Base-by-base conservation (phyloP, 2,888 invertebrate genomes). In the Penaeus monodon region DNA sequence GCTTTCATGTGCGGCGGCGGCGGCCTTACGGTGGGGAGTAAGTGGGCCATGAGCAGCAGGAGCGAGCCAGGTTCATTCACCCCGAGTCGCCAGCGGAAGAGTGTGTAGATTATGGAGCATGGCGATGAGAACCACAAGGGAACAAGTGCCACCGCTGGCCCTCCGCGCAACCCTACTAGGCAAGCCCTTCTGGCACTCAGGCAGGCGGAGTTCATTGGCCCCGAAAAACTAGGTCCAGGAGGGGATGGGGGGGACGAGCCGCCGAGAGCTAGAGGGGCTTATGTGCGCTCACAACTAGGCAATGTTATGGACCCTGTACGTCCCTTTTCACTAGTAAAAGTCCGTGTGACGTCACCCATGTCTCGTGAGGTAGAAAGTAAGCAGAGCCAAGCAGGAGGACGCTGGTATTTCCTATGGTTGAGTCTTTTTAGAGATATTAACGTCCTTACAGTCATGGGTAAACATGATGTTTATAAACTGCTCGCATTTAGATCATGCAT, bases 71-170 rank as follows among this genome's bases (percentile, higher is more conserved):
- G 86, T 87, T 87, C 86, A 78, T 87, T 87, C 86, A 85, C 73
- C 84, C 81, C 86, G 64, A 63, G 24, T 22, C 33, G 65, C 78
- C 81, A 86, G 86, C 86, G 86, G 82, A 86, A 86, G 86, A 83
- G 86, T 86, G 83, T 87, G 86, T 87, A 87, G 83, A 87, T 83
- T 83, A 87, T 87, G 79, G 83, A 79, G 83, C 82, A 49, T 64
- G 78, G 82, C 70, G 29, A 64, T 82, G 64, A 38, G 86, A 63
- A 66, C 70, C 33, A 87, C 49, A 87, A 79, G 86, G 86, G 66
- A 79, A 73, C 49, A 27, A 38, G 73, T 27, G 29, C 22, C 64
- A 57, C 64, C 29, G 38, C 17, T 38, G 70, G 49, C 38, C 84
- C 81, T 70, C 12, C 22, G n/a, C 27, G n/a, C 49, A 17, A 63